Evolutionary conservation across 2,113 vertebrate genomes (phyloP).

Genomic region (Calonectris borealis): DNA sequence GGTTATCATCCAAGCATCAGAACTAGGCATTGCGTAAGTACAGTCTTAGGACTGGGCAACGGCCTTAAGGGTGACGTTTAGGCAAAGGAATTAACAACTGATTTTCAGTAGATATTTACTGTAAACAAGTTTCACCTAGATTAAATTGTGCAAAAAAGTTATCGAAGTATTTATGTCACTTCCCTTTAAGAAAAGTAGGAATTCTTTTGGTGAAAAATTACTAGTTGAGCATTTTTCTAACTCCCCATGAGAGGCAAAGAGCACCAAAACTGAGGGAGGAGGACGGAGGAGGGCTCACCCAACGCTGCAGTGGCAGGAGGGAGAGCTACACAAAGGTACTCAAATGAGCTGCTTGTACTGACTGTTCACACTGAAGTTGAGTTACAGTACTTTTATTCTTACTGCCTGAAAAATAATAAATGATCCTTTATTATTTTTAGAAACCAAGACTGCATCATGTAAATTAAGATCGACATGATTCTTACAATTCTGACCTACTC

Average conservation of each 20-base stretch:
- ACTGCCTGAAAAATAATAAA: not conserved
- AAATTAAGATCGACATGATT: not conserved
- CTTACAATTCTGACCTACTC: not conserved
- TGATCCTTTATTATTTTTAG: not conserved
- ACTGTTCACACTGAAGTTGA: not conserved
- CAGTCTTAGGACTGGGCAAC: not conserved
- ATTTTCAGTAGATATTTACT: not conserved
- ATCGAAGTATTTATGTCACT: rapidly evolving
- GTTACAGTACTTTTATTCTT: not conserved
- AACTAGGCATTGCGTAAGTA: not conserved
- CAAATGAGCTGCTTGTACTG: not conserved
- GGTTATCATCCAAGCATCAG: slow-evolving; percentile 1
- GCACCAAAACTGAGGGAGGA: not conserved
- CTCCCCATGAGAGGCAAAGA: not conserved
- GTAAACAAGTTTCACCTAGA: not conserved
- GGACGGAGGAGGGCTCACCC: not conserved
- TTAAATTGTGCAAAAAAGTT: not conserved
- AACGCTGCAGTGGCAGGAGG: rapidly evolving
- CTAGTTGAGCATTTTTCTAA: not conserved
- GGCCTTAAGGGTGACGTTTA: not conserved
- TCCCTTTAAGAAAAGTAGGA: not conserved
- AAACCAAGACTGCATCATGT: not conserved
- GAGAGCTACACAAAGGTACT: rapidly evolving
- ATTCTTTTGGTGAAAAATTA: not conserved
- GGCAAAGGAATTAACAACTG: not conserved